Conservation (phyloP, 2,797 vertebrate genomes). For the Mus spretus region DNA sequence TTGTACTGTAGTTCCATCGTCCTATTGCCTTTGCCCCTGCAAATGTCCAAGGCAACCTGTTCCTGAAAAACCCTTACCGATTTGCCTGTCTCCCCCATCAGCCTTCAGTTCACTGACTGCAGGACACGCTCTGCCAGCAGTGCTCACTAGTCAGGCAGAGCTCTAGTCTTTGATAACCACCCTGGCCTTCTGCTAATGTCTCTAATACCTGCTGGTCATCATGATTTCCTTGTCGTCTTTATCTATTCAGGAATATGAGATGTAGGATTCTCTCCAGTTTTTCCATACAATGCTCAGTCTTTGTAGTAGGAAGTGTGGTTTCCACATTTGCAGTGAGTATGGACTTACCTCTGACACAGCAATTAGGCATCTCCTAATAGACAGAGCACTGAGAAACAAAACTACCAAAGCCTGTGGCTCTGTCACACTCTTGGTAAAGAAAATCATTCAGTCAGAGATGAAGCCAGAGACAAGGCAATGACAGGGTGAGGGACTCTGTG, state of each 20-base stretch:
- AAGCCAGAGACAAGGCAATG: constrained; percentile 40
- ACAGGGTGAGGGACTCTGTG: neutral
- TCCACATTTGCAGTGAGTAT: neutral
- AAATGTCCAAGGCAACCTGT: neutral
- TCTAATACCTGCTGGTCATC: constrained; percentile 31
- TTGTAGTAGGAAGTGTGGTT: neutral
- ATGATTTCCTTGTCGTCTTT: constrained; percentile 1
- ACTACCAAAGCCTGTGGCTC: neutral
- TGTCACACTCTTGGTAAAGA: neutral
- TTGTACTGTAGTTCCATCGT: rapidly evolving
- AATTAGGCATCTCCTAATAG: too few relatives aligned
- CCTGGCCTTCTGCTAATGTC: neutral
- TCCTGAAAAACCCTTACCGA: neutral
- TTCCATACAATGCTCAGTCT: constrained; percentile 22
- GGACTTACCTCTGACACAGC: neutral
- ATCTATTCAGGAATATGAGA: neutral
- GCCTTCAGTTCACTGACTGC: neutral
- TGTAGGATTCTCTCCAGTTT: neutral
- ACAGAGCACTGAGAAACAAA: neutral
- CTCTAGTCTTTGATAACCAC: neutral
- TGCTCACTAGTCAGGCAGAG: constrained; percentile 16
- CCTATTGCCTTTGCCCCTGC: neutral
- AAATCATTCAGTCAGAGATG: constrained; percentile 60
- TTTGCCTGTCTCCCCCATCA: neutral
- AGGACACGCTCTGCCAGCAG: neutral